phyloP scores from a whole-genome alignment of 2,888 invertebrate genomes.

The Lasioglossum oenotherae region DNA sequence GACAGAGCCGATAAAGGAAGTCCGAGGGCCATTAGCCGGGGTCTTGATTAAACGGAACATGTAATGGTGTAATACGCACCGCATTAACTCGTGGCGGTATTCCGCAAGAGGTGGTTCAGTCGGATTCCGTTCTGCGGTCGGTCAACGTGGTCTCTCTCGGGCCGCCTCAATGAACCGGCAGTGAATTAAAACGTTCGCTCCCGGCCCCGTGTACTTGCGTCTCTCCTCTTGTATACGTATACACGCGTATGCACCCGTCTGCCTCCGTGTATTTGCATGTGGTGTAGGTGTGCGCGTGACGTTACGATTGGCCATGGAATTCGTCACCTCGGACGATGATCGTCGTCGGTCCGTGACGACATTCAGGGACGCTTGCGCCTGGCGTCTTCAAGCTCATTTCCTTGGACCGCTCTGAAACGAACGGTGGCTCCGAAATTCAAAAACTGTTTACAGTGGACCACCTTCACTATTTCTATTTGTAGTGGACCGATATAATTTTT shows the following conservation, averaged over 20 bases:
- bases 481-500: not conserved
- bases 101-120: constrained; percentile 77
- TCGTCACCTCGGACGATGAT: constrained; percentile 48
- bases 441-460: not conserved
- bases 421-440: not conserved
- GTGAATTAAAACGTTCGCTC: constrained; percentile 65
- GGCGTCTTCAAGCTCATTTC: not conserved
- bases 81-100: constrained; percentile 73
- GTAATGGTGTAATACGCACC: constrained; percentile 75
- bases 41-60: constrained; percentile 77
- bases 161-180: constrained; percentile 61
- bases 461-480: too few relatives aligned
- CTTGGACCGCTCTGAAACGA: not conserved
- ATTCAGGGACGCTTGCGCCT: constrained; percentile 11
- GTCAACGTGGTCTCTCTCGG: constrained; percentile 55
- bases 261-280: not conserved
- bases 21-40: constrained; percentile 59
- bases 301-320: constrained; percentile 57
- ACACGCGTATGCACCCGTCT: not conserved
- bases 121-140: constrained; percentile 76
- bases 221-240: not conserved
- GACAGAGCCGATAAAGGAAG: constrained; percentile 68
- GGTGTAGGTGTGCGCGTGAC: constrained; percentile 11
- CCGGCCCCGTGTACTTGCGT: not conserved
- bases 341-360: constrained; percentile 9